Conservation (phyloP, 64 coral and sea anemone species). For the Hydrozoanthus tunicans region DNA sequence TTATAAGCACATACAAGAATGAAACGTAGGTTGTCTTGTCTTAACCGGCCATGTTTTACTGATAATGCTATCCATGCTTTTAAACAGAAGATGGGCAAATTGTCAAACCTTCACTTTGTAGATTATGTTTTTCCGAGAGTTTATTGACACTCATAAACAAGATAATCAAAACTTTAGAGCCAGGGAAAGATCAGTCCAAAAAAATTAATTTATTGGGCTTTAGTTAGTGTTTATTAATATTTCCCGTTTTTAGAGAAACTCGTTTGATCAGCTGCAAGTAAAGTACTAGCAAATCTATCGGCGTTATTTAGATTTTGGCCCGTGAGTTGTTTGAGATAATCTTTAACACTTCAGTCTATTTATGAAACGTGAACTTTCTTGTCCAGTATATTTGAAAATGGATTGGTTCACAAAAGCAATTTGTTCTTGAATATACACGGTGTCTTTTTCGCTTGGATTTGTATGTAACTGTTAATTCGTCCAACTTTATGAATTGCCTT, state of each 20-base stretch:
- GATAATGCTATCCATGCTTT: background rate
- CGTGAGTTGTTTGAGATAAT: conserved; percentile 4
- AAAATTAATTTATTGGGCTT: conserved; percentile 43
- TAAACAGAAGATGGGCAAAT: too few relatives aligned
- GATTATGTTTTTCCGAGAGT: background rate
- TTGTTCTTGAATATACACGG: background rate
- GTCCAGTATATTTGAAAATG: conserved; percentile 32
- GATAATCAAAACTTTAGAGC: background rate
- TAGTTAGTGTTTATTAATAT: conserved; percentile 26
- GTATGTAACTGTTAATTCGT: background rate
- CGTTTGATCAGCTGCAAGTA: conserved; percentile 42
- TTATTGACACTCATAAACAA: background rate
- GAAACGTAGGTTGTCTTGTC: too few relatives aligned
- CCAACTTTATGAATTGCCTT: background rate
- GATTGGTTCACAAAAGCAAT: background rate
- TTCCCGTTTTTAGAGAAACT: conserved; percentile 5
- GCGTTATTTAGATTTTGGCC: background rate
- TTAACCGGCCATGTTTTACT: too few relatives aligned
- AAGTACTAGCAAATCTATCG: background rate
- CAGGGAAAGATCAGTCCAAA: background rate
- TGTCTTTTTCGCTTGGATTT: background rate
- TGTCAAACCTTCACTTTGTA: background rate
- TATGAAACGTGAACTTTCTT: conserved; percentile 25
- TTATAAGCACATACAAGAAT: too few relatives aligned
- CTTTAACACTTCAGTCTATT: conserved; percentile 46